phyloP scores from a whole-genome alignment of 2,888 invertebrate species.

The Nephrotoma guestfalica region DNA sequence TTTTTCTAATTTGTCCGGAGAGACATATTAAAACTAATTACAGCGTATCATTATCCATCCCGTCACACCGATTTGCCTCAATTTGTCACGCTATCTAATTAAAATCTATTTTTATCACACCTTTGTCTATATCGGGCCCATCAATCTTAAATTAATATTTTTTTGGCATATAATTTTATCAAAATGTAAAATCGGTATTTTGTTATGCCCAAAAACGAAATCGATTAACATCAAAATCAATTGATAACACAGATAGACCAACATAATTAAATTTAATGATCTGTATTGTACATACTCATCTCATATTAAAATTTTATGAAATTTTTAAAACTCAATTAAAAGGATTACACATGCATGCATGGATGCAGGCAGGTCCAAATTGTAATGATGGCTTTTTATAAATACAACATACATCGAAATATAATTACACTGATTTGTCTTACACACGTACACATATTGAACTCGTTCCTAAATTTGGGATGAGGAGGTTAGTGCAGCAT shows the following conservation, averaged over 20 bases:
- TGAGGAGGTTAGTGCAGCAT: not conserved
- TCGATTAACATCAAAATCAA: not conserved
- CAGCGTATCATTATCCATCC: no score
- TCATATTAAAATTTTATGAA: not conserved
- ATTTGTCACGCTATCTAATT: no score
- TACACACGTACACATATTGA: not conserved
- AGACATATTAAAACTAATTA: no score
- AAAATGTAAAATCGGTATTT: not conserved
- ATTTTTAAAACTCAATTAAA: not conserved
- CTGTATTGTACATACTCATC: not conserved
- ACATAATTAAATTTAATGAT: not conserved
- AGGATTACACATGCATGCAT: not conserved
- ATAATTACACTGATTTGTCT: not conserved
- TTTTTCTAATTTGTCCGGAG: no score
- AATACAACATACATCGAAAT: not conserved
- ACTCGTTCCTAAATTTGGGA: not conserved
- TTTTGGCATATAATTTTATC: not conserved
- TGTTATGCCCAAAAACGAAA: not conserved
- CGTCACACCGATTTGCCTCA: no score
- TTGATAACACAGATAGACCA: not conserved
- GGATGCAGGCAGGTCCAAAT: not conserved
- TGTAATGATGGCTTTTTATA: not conserved
- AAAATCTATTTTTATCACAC: not conserved
- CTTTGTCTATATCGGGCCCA: not conserved
- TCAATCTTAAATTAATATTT: not conserved